These are phyloP conservation scores for Zoanthus solanderi DNA, from an alignment of 92 coral and sea anemone genomes.

Conservation along the genomic window DNA sequence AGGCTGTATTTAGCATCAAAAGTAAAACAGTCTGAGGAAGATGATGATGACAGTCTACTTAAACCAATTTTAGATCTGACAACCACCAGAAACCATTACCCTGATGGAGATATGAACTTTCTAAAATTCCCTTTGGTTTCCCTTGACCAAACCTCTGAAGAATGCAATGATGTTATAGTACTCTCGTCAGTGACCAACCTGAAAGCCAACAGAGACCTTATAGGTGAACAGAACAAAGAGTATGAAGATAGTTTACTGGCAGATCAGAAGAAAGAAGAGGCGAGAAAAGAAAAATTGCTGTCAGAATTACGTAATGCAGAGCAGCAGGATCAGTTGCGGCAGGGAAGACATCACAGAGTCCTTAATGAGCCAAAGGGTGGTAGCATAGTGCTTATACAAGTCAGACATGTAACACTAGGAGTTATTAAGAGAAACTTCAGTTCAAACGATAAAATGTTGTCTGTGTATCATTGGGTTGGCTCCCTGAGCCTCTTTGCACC, in stretches of 20 bases:
- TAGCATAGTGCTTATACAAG: constrained; percentile 57
- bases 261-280: constrained; percentile 50
- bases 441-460: constrained; percentile 22
- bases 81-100: constrained; percentile 35
- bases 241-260: constrained; percentile 60
- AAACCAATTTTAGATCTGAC: constrained; percentile 53
- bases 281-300: constrained; percentile 52
- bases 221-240: constrained; percentile 55
- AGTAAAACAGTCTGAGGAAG: constrained; percentile 34
- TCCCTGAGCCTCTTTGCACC: constrained; percentile 58
- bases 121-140: constrained; percentile 46
- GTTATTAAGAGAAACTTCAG: constrained; percentile 55
- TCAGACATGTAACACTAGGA: constrained; percentile 16
- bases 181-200: background rate
- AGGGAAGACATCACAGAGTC: constrained; percentile 58
- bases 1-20: constrained; percentile 56
- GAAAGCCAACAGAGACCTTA: constrained; percentile 15
- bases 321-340: constrained; percentile 61
- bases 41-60: constrained; percentile 56
- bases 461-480: constrained; percentile 76
- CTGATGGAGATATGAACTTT: constrained; percentile 42
- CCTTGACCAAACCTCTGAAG: constrained; percentile 50
- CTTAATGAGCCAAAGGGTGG: constrained; percentile 55
- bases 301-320: constrained; percentile 47
- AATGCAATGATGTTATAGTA: background rate